These are phyloP conservation scores for Amphipyra berbera DNA, from an alignment of 2,888 invertebrate genomes.

Conservation along the genomic window DNA sequence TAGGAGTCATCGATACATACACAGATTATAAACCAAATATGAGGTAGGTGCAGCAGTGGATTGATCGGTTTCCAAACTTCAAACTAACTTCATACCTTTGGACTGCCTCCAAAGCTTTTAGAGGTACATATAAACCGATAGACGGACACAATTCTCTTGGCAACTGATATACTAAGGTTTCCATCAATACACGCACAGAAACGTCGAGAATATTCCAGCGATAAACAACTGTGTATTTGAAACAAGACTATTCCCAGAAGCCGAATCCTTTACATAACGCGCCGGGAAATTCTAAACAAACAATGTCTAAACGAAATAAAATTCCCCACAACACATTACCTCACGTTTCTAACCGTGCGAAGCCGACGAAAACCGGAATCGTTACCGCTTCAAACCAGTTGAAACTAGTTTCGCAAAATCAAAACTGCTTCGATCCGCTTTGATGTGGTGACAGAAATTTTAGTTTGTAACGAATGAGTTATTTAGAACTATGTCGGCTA, in stretches of 20 bases:
- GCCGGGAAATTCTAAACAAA: conserved; percentile 38
- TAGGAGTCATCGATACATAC: too few species aligned
- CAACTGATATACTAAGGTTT: conserved; percentile 34
- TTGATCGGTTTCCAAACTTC: conserved; percentile 13
- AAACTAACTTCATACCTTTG: conserved; percentile 10
- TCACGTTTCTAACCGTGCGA: conserved; percentile 29
- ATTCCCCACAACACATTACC: conserved; percentile 40
- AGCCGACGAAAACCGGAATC: conserved; percentile 41
- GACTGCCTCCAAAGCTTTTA: conserved; percentile 15
- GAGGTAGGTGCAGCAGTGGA: neutral
- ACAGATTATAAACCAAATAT: too few species aligned
- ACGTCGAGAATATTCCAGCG: too few species aligned
- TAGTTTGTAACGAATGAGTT: conserved; percentile 52
- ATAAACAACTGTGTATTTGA: conserved; percentile 21
- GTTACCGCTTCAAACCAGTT: conserved; percentile 51
- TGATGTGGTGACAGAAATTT: conserved; percentile 69
- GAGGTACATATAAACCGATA: conserved; percentile 20
- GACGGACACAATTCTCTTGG: conserved; percentile 30
- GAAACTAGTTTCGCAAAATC: conserved; percentile 62
- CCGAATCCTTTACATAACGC: conserved; percentile 37
- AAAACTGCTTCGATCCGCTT: conserved; percentile 62
- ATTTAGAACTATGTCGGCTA: conserved; percentile 41
- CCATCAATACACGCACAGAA: conserved; percentile 5
- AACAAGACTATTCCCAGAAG: conserved; percentile 29
- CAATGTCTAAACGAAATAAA: conserved; percentile 45